Percentiles rank a stretch among this genome's conserved stretches.
phyloP scores from a whole-genome alignment of 1,140 invertebrate species.

The Fopius arisanus region DNA sequence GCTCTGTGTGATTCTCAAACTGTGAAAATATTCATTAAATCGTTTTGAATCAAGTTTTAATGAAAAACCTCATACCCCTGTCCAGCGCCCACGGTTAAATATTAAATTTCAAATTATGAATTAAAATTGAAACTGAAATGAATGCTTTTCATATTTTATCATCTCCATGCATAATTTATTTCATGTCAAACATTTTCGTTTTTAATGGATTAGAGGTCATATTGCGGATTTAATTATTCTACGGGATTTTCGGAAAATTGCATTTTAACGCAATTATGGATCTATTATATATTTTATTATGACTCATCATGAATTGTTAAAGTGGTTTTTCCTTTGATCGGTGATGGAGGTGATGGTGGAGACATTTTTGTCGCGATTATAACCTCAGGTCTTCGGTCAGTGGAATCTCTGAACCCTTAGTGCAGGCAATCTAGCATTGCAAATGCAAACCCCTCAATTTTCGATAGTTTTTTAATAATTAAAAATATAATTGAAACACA shows the following conservation, averaged over 20 bases:
- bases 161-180: neutral
- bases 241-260: neutral
- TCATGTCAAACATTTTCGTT: neutral
- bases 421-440: no score
- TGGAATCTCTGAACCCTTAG: no score
- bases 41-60: constrained; percentile 9
- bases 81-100: neutral
- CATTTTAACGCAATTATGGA: neutral
- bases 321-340: no score
- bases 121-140: neutral
- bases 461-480: no score
- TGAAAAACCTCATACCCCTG: neutral
- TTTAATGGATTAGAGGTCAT: neutral
- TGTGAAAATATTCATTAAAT: constrained; percentile 17
- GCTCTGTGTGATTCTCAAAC: constrained; percentile 6
- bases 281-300: no score
- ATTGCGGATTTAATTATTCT: neutral
- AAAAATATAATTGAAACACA: no score
- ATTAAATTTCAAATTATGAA: neutral
- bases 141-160: neutral
- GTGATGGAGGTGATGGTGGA: no score
- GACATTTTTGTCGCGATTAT: no score
- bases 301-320: no score
- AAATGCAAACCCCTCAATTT: no score
- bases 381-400: no score